Evolutionary conservation across 2,888 invertebrate species (phyloP), one percentile per base, ranked within the genome.

Genomic region (Scaptomyza polygonia): DNA sequence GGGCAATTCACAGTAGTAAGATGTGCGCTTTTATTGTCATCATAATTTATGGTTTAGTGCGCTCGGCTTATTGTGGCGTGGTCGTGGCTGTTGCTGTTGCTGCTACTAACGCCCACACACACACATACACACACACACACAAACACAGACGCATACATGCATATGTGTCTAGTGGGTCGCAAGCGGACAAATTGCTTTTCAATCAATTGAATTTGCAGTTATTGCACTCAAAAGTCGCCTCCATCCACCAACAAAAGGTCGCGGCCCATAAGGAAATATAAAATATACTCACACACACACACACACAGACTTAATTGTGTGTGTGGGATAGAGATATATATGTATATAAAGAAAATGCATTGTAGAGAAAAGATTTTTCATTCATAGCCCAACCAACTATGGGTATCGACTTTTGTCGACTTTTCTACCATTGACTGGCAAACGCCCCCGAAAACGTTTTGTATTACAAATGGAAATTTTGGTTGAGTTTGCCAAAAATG

Each of bases 181-280:
- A 30, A 55, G 61, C 49, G 57, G 16, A 69, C 84, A 86, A 84
- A 84, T 84, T 79, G 88, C 83, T 86, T 84, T 84, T 84, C 88
- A 84, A 84, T 84, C 84, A 84, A 84, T 84, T 84, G 83, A 82
- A 72, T 73, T 73, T 77, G 80, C 88, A 88, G 82, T 82, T 82
- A 86, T 72, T 82, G 88, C 88, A 85, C 86, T 87, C 69, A 55
- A 70, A 80, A 77, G 67, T 86, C 65, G 40, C 39, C 16, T 11
- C 11, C 4, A 7, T 4, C 25, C 25, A 36, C 34, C 25, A 51
- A 62, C 59, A 59, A 76, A 69, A 78, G 74, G 75, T 68, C 62
- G 45, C 34, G 53, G 57, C 56, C 71, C 56, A 9, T 1, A 77
- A 69, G 51, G 78, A 69, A 76, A 78, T 63, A 86, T 86, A 72